Evolutionary conservation across 1,140 invertebrate species (phyloP).

Genomic region (Megalopta genalis): DNA sequence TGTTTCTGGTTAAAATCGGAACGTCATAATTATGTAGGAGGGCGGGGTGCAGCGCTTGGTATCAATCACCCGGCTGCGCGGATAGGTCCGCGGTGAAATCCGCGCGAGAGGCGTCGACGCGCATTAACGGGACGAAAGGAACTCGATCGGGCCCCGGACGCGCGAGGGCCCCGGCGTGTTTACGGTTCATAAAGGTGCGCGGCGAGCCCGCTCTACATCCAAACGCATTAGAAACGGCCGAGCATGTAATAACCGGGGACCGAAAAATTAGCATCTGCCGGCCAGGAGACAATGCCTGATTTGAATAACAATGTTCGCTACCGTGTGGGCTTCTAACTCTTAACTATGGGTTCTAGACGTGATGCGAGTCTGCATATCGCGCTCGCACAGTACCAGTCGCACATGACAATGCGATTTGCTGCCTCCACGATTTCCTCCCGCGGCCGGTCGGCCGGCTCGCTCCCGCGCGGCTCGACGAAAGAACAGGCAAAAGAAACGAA

Average conservation of each 20-base stretch:
- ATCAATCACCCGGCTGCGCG: constrained; percentile 11
- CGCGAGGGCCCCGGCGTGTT: neutral
- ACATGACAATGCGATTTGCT: constrained; percentile 57
- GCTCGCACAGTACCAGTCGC: constrained; percentile 31
- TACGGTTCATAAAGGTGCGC: neutral
- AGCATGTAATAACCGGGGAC: constrained; percentile 74
- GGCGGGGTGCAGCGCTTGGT: constrained; percentile 16
- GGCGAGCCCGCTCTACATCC: constrained; percentile 70
- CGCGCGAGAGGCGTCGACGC: constrained; percentile 1
- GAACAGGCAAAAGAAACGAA: neutral
- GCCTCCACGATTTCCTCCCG: constrained; percentile 59
- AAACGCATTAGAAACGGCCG: constrained; percentile 73
- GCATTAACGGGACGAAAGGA: constrained; percentile 12
- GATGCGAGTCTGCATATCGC: constrained; percentile 56
- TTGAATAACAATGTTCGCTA: constrained; percentile 80
- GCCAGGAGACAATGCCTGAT: constrained; percentile 76
- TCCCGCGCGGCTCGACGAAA: constrained; percentile 15
- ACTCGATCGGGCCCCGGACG: constrained; percentile 15
- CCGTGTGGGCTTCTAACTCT: constrained; percentile 78
- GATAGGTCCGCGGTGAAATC: neutral
- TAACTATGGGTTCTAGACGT: constrained; percentile 63
- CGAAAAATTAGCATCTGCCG: constrained; percentile 77
- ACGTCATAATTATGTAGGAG: constrained; percentile 39
- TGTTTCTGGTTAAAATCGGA: constrained; percentile 48
- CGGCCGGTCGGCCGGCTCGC: too few relatives aligned